phyloP scores from a whole-genome alignment of 64 coral and sea anemone species.

The Porites lutea region DNA sequence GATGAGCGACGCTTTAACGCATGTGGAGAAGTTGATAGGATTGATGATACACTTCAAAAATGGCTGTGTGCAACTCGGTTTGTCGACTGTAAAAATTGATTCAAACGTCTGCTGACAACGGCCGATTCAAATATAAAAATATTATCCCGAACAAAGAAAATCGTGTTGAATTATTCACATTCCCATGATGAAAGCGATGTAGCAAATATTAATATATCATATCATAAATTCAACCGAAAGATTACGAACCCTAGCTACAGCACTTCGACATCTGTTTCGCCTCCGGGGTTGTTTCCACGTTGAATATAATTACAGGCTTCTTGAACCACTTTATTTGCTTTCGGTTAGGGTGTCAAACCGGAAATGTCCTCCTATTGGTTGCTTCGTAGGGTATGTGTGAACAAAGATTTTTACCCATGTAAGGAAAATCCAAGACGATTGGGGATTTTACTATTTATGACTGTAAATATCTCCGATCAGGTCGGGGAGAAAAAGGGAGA shows the following conservation, averaged over 20 bases:
- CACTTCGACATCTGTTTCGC: conserved; percentile 7
- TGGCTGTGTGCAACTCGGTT: neutral
- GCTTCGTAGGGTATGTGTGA: neutral
- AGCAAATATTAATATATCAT: neutral
- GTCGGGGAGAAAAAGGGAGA: too few relatives aligned
- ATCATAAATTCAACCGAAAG: neutral
- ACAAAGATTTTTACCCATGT: neutral
- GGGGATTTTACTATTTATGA: too few relatives aligned
- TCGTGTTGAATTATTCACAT: neutral
- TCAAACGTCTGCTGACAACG: neutral
- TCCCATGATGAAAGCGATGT: neutral
- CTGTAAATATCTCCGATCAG: too few relatives aligned
- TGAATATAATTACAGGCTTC: conserved; percentile 45
- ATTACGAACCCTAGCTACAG: neutral
- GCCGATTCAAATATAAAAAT: neutral
- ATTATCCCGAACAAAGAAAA: neutral
- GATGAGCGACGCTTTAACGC: neutral
- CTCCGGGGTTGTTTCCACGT: conserved; percentile 27
- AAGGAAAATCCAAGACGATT: too few relatives aligned
- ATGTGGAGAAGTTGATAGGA: neutral
- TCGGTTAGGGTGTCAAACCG: neutral
- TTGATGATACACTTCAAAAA: neutral
- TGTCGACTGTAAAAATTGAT: too few relatives aligned
- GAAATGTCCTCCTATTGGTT: conserved; percentile 25
- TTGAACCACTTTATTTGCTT: conserved; percentile 16